Conservation (phyloP, 2,113 vertebrate genomes). For the Nanorana parkeri region DNA sequence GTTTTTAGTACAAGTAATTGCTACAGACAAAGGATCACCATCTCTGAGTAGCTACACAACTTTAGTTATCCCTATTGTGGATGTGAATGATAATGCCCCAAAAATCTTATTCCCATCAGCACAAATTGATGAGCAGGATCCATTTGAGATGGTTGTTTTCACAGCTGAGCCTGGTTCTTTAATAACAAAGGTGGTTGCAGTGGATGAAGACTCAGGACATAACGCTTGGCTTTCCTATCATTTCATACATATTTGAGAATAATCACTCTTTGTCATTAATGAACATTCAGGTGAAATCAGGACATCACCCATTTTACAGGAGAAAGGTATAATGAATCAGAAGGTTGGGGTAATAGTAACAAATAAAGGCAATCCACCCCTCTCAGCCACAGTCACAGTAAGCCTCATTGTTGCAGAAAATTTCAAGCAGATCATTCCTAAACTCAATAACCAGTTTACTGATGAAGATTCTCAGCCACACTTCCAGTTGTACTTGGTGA, state of each 20-base stretch:
- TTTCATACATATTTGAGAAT: conserved; percentile 51
- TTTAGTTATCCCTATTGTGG: conserved; percentile 49
- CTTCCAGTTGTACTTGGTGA: conserved; percentile 62
- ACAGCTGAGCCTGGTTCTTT: too few relatives aligned
- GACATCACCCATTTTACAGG: conserved; percentile 42
- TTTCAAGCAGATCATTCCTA: conserved; percentile 60
- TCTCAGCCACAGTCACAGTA: conserved; percentile 69
- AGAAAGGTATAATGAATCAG: conserved; percentile 65
- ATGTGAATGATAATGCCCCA: conserved; percentile 64
- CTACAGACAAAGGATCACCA: conserved; percentile 58
- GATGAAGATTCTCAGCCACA: conserved; percentile 48
- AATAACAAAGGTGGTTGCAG: conserved; percentile 56
- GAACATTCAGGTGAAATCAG: conserved; percentile 62
- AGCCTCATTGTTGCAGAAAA: conserved; percentile 79
- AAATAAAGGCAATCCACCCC: conserved; percentile 68
- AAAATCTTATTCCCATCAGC: conserved; percentile 61
- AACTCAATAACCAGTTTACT: neutral
- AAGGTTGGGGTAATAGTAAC: conserved; percentile 64
- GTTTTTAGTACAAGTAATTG: conserved; percentile 63
- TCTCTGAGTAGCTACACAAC: conserved; percentile 48
- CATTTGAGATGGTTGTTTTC: conserved; percentile 61
- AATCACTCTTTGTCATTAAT: conserved; percentile 61
- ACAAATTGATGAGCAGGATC: conserved; percentile 36
- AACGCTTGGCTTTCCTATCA: conserved; percentile 63
- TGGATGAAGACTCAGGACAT: conserved; percentile 72